Evolutionary conservation across 2,888 invertebrate species (phyloP).

Genomic region (Agrochola macilenta): DNA sequence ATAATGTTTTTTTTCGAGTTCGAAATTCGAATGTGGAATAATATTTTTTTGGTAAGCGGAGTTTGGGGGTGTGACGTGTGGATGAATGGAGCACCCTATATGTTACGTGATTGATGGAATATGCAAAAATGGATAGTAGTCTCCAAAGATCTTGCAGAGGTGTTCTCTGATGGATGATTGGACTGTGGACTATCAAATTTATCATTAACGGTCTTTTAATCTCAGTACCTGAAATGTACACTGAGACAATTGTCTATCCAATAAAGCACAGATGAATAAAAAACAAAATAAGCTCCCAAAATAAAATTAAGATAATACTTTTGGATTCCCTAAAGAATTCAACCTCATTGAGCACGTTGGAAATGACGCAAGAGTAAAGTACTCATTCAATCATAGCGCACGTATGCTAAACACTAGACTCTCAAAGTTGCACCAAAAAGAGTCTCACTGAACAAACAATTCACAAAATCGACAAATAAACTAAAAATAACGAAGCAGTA

Average conservation of each 20-base stretch:
- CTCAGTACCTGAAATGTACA: too few relatives aligned
- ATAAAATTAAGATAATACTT: neutral
- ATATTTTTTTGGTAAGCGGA: constrained; percentile 49
- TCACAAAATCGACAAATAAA: neutral
- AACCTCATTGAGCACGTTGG: neutral
- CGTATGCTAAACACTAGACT: neutral
- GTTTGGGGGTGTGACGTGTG: constrained; percentile 17
- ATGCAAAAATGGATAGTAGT: neutral
- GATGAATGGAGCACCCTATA: constrained; percentile 15
- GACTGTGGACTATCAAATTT: neutral
- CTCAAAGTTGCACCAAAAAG: neutral
- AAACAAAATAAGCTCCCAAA: neutral
- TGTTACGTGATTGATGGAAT: constrained; percentile 18
- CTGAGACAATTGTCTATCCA: too few relatives aligned
- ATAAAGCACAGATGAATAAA: neutral
- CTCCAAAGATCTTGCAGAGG: neutral
- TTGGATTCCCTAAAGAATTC: neutral
- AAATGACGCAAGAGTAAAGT: neutral
- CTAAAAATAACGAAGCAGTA: neutral
- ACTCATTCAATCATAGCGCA: neutral
- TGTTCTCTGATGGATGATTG: neutral
- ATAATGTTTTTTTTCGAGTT: constrained; percentile 56
- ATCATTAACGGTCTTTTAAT: neutral
- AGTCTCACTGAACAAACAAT: too few relatives aligned
- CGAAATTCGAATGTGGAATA: constrained; percentile 49